A percentile compares a stretch with the other conserved stretches of the same genome.
These are phyloP conservation scores for Drosophila glabriapex DNA, from an alignment of 2,888 invertebrate species.

Conservation along the genomic window DNA sequence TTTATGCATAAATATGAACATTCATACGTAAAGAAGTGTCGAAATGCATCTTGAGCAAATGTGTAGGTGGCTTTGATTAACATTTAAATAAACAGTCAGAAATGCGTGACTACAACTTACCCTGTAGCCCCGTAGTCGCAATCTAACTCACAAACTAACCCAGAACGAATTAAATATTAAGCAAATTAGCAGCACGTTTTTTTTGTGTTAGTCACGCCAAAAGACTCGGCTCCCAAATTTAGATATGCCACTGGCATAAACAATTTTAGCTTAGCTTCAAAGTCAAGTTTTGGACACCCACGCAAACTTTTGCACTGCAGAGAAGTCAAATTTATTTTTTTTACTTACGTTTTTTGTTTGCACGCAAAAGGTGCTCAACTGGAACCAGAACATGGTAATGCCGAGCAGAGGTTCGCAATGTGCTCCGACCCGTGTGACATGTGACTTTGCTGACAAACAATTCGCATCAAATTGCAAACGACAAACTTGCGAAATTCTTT, in stretches of 20 bases:
- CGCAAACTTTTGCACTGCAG: constrained; percentile 8
- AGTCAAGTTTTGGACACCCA: constrained; percentile 40
- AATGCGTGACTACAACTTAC: background rate
- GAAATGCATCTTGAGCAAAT: constrained; percentile 4
- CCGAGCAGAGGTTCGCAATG: background rate
- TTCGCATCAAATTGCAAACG: constrained; percentile 36
- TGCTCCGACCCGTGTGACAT: constrained; percentile 41
- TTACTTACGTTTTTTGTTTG: constrained; percentile 7
- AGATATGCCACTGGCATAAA: constrained; percentile 1
- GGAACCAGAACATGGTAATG: constrained; percentile 41
- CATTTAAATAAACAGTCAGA: background rate
- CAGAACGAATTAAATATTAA: constrained; percentile 4
- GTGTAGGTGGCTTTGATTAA: constrained; percentile 20
- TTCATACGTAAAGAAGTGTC: constrained; percentile 2
- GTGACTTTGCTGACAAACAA: constrained; percentile 42
- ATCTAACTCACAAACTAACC: background rate
- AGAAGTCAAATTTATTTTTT: constrained; percentile 1
- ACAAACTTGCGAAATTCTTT: constrained; percentile 14
- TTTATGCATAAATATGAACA: constrained; percentile 8
- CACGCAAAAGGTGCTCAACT: constrained; percentile 49
- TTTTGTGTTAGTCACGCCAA: background rate
- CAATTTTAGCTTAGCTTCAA: constrained; percentile 13
- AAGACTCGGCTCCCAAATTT: constrained; percentile 3
- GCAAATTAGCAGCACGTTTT: background rate
- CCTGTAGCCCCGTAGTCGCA: background rate